Evolutionary conservation across 2,797 vertebrate species (phyloP), one percentile per base, ranked within the genome.

Genomic region (Halcyon leucocephala): DNA sequence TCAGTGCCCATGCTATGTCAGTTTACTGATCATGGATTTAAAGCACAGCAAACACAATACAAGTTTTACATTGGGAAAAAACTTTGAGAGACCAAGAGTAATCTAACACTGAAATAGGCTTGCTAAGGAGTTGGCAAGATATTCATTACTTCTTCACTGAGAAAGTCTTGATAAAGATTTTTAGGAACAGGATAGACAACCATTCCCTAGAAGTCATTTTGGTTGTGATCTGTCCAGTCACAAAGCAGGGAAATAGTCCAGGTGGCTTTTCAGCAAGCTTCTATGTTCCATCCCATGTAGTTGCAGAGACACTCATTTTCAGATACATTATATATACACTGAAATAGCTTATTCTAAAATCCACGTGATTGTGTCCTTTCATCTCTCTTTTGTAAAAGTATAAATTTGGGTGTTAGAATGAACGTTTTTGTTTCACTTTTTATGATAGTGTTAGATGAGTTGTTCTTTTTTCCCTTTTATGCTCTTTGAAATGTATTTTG

Each of bases 401-500:
- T 55, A 62, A 69, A 81, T 84, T 66, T 66, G 16, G 14, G 62
- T 90, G 33, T 82, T 86, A 73, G 31, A 85, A 17, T 14, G 44
- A 96, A 67, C 14, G 8, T 48, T 84, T 95, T 76, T 73, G 46
- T 84, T 96, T 86, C 41, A 21, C 58, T 89, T 90, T 62, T 82
- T 79, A 61, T 88, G 57, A 20, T 61, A 21, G 41, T 54, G 58
- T 31, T 25, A 26, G 24, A 60, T 60, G n/a, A 37, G 49, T 82
- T 78, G 9, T 64, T 89, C 39, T 72, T 81, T 83, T 64, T 57
- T 39, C 54, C 82, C 64, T 77, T 86, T 73, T 80, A 67, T 82
- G 24, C 9, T 89, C 31, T 90, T 74, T 29, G 35, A 82, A 90
- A 84, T 39, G 6, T 82, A 21, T 79, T 89, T 92, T 86, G n/a